Evolutionary conservation across 2,113 vertebrate genomes (phyloP).

Genomic region (Pionites leucogaster): DNA sequence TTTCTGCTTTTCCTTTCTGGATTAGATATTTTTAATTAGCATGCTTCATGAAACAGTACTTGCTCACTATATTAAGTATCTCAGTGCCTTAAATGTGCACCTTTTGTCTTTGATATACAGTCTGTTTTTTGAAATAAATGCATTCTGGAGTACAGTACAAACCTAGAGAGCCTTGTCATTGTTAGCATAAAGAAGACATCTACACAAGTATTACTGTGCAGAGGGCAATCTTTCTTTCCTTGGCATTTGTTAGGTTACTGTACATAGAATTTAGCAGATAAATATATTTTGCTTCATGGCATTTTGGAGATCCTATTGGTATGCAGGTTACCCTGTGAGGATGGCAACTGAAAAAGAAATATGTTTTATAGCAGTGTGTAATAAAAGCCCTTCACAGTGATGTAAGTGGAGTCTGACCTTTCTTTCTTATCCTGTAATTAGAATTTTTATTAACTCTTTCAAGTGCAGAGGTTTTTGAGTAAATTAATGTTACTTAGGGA

Average conservation of each 20-base stretch:
- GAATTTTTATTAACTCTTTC: constrained; percentile 72
- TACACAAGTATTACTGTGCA: constrained; percentile 59
- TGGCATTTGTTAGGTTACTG: constrained; percentile 69
- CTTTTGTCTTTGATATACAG: constrained; percentile 14
- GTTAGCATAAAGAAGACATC: constrained; percentile 72
- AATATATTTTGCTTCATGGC: constrained; percentile 67
- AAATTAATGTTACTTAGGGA: constrained; percentile 33
- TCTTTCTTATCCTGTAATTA: constrained; percentile 71
- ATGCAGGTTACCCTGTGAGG: constrained; percentile 65
- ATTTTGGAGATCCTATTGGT: constrained; percentile 73
- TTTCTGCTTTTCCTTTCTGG: constrained; percentile 28
- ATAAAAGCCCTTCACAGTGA: constrained; percentile 72
- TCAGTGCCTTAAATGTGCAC: constrained; percentile 15
- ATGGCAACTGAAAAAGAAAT: constrained; percentile 58
- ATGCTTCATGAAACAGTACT: neutral
- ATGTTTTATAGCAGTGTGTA: constrained; percentile 64
- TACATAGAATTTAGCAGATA: constrained; percentile 72
- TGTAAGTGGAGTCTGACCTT: constrained; percentile 70
- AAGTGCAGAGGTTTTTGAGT: constrained; percentile 41
- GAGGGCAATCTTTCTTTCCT: constrained; percentile 62
- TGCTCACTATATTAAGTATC: constrained; percentile 47
- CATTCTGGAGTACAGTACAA: constrained; percentile 30
- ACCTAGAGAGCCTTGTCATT: constrained; percentile 55
- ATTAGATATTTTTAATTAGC: constrained; percentile 37
- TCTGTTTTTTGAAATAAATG: neutral